Base-by-base conservation (phyloP, 2,113 vertebrate species). In the Cervus canadensis region DNA sequence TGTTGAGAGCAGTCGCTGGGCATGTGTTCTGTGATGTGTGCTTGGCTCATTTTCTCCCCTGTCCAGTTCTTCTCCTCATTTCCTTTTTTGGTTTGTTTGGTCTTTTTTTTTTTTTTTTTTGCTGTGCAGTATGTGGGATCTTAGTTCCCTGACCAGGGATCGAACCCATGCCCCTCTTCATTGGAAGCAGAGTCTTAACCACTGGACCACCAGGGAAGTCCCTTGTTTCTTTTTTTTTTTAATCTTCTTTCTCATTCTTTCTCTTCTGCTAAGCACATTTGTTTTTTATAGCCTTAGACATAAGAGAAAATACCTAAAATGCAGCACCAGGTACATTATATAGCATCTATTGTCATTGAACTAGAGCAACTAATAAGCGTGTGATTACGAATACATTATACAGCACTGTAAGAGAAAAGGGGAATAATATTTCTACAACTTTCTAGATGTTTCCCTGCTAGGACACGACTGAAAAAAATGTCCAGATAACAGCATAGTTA, bases 291-390 rank as follows among this genome's bases (percentile, higher is more conserved):
- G n/a, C 71, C 21, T 97, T 74, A 83, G 6, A 25, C 8, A 10
- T 89, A 67, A 96, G 96, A 54, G 28, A 71, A 95, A 97, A 54
- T 21, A 78, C 33, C 64, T 96, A 43, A 87, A 86, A 78, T 52
- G 16, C 36, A 88, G 81, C 56, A 62, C 17, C 57, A 87, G 28
- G 23, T 78, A 60, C 5, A 71, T 36, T 50, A 62, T 26, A 33
- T 25, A 81, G 14, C 56, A 74, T 43, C 19, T 85, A 2, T 48
- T 71, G 1, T 45, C 52, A 30, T 25, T 76, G n/a, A 85, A 83
- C 14, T 64, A 78, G 50, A 95, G 0, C 71, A 74, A 4, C 91
- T 92, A 67, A 71, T 67, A 91, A 74, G 43, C 11, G 1, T 86
- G 6, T 59, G 19, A 36, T 43, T 54, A 1, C 43, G 50, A 54